These are phyloP conservation scores for Dolichopus griseipennis DNA, from an alignment of 2,888 invertebrate genomes.

Conservation along the genomic window DNA sequence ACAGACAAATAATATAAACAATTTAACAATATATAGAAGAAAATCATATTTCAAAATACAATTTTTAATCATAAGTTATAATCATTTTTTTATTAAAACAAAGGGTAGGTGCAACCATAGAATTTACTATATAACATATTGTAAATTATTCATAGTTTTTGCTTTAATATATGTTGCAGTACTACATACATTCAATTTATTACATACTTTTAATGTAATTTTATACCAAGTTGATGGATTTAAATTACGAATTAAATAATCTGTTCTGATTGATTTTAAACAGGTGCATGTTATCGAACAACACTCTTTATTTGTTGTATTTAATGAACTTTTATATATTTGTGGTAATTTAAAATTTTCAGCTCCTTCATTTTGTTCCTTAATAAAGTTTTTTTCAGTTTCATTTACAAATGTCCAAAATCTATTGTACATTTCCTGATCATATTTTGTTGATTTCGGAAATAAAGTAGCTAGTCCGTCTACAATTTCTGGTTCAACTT, in stretches of 20 bases:
- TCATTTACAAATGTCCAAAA: not conserved
- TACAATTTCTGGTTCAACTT: too few species aligned
- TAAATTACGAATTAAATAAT: not conserved
- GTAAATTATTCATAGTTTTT: not conserved
- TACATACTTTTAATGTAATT: not conserved
- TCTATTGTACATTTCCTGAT: not conserved
- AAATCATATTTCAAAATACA: too few species aligned
- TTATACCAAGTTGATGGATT: not conserved
- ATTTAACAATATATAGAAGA: too few species aligned
- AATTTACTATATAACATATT: too few species aligned
- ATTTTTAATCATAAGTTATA: too few species aligned
- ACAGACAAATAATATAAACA: too few species aligned
- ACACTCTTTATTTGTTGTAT: not conserved
- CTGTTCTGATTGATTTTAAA: not conserved
- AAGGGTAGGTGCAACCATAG: too few species aligned
- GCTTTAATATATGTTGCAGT: not conserved
- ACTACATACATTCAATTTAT: not conserved
- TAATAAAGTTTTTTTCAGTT: not conserved
- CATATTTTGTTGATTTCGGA: not conserved
- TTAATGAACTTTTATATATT: not conserved
- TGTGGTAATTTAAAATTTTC: not conserved
- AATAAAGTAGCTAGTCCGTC: not conserved
- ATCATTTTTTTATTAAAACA: too few species aligned
- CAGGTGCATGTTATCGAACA: not conserved
- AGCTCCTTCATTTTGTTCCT: not conserved